A percentile compares a stretch with the other conserved stretches of the same genome.
Conservation (phyloP, 2,113 vertebrate species). For the Halcyon senegalensis region DNA sequence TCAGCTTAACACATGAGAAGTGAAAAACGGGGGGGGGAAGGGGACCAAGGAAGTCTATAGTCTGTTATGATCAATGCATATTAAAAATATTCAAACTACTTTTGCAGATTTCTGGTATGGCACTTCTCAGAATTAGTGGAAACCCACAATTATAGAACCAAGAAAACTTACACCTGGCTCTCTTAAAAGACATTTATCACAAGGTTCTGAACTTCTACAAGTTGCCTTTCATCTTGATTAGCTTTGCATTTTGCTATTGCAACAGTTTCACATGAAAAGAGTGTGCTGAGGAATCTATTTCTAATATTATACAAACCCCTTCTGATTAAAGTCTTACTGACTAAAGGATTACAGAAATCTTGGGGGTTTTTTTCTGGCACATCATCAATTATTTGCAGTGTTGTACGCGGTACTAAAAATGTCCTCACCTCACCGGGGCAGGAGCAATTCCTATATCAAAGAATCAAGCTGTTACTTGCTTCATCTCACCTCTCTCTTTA, state of each 20-base stretch:
- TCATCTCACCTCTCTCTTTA: background rate
- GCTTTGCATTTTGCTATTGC: constrained; percentile 44
- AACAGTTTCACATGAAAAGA: constrained; percentile 14
- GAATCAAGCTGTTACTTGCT: background rate
- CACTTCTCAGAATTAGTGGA: background rate
- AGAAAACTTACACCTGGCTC: background rate
- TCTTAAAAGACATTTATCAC: background rate
- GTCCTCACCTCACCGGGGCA: background rate
- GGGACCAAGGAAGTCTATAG: background rate
- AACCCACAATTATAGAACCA: background rate
- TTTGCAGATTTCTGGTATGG: background rate
- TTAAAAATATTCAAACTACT: background rate
- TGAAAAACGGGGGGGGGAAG: background rate
- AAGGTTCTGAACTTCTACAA: background rate
- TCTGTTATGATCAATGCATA: background rate
- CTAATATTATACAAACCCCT: background rate
- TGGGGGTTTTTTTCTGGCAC: accelerated
- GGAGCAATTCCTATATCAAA: background rate
- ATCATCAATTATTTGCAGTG: background rate
- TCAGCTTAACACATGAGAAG: background rate
- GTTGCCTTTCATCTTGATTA: constrained; percentile 1
- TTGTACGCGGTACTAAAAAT: background rate
- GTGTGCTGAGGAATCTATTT: constrained; percentile 38
- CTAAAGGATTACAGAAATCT: background rate
- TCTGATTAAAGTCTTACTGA: background rate